Evolutionary conservation across 2,888 invertebrate genomes (phyloP), one percentile per base, ranked within the genome.

Genomic region (Eupithecia subumbrata): DNA sequence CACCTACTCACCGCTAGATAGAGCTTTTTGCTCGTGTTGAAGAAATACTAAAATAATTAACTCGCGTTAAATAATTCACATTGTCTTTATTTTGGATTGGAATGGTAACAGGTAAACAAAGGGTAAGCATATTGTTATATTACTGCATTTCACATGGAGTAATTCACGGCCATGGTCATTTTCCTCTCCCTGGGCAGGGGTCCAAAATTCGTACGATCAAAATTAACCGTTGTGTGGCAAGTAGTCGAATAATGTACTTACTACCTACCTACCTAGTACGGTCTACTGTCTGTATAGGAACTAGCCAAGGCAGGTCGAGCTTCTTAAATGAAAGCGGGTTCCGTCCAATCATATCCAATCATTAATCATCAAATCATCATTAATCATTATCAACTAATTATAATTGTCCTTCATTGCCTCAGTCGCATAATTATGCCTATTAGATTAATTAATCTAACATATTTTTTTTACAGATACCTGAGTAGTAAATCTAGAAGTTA

Each of bases 1-100:
- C 37, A 37, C 37, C 37, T 80, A 80, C 76, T 79, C 63, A 34
- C 48, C 73, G 66, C 76, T 76, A 80, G 80, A 80, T 80, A 76
- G 74, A 76, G 37, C 37, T n/a, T n/a, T n/a, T n/a, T n/a, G n/a
- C n/a, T n/a, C n/a, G n/a, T n/a, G n/a, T n/a, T n/a, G n/a, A n/a
- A n/a, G n/a, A n/a, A n/a, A n/a, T n/a, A n/a, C n/a, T n/a, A n/a
- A n/a, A n/a, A n/a, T n/a, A n/a, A n/a, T n/a, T n/a, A n/a, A n/a
- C n/a, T n/a, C n/a, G n/a, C n/a, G n/a, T n/a, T n/a, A n/a, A n/a
- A n/a, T n/a, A n/a, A n/a, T n/a, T n/a, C n/a, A n/a, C n/a, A n/a
- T n/a, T n/a, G n/a, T n/a, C 18, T n/a, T 56, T 22, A 52, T 48
- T 52, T 52, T n/a, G 9, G 0, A 22, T 56, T 56, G 22, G 22